These are phyloP conservation scores for Nasonia oneida DNA, from an alignment of 2,888 invertebrate species.

Conservation along the genomic window DNA sequence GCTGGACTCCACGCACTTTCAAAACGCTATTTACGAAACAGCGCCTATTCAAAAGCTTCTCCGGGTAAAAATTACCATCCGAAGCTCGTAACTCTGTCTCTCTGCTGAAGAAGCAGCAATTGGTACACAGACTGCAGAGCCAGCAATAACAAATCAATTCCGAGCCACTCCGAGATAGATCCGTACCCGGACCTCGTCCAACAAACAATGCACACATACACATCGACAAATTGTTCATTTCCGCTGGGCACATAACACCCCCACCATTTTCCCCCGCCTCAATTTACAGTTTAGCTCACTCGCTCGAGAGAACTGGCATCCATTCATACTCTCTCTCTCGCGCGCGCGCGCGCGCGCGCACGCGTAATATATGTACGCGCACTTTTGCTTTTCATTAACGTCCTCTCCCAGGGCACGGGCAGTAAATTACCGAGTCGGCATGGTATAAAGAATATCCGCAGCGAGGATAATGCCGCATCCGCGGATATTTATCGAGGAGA, in stretches of 20 bases:
- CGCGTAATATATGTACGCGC: not conserved
- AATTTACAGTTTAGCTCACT: not conserved
- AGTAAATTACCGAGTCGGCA: constrained; percentile 9
- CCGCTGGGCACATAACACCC: constrained; percentile 10
- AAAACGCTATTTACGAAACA: not conserved
- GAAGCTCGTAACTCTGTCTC: not conserved
- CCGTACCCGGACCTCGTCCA: not conserved
- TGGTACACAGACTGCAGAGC: too few relatives aligned
- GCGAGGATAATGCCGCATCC: constrained; percentile 2
- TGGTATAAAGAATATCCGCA: not conserved
- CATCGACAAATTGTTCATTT: constrained; percentile 44
- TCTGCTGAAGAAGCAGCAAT: too few relatives aligned
- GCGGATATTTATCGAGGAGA: not conserved
- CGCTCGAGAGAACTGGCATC: not conserved
- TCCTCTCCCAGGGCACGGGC: not conserved
- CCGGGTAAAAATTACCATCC: not conserved
- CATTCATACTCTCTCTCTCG: not conserved
- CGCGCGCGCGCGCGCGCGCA: too few relatives aligned
- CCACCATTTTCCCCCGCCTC: not conserved
- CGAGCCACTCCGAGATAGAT: not conserved
- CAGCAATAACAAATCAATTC: too few relatives aligned
- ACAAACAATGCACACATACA: not conserved
- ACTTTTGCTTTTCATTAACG: constrained; percentile 51
- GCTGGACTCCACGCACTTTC: not conserved
- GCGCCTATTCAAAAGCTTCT: not conserved